phyloP scores from a whole-genome alignment of 2,888 invertebrate genomes.

The Charanyca ferruginea region DNA sequence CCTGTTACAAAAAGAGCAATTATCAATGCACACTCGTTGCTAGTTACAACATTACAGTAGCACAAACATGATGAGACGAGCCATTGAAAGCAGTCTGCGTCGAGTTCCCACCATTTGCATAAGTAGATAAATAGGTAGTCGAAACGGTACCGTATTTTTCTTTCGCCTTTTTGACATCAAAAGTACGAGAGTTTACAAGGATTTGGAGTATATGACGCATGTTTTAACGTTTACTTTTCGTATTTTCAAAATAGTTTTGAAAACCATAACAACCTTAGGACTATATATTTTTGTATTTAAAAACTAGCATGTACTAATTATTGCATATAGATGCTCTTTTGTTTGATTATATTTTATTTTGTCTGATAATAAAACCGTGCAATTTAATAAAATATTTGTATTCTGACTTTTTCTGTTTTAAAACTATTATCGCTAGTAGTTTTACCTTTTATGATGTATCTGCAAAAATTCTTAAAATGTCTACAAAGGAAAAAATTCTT shows the following conservation, averaged over 20 bases:
- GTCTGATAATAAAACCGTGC: too few species aligned
- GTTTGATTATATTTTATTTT: too few species aligned
- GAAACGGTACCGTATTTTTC: constrained; percentile 23
- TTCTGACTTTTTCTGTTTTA: too few species aligned
- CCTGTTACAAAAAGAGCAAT: constrained; percentile 41
- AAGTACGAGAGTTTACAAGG: constrained; percentile 6
- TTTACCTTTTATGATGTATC: too few species aligned
- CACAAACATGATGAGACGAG: constrained; percentile 9
- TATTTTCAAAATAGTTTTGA: too few species aligned
- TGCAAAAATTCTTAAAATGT: not conserved
- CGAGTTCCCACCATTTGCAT: constrained; percentile 40
- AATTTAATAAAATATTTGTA: too few species aligned
- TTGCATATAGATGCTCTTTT: too few species aligned
- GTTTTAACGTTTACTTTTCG: not conserved
- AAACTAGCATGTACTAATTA: too few species aligned
- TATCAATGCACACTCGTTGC: constrained; percentile 20
- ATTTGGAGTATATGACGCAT: not conserved
- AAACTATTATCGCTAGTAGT: too few species aligned
- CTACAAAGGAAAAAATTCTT: constrained; percentile 18
- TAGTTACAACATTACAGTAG: constrained; percentile 14
- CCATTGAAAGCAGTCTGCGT: constrained; percentile 15
- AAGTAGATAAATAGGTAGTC: constrained; percentile 31
- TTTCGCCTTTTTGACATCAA: constrained; percentile 20
- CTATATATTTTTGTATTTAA: too few species aligned
- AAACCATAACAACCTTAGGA: too few species aligned